Percentiles rank a stretch among this genome's conserved stretches.
These are phyloP conservation scores for Botia almorhae DNA, from an alignment of 2,797 vertebrate genomes.

Conservation along the genomic window DNA sequence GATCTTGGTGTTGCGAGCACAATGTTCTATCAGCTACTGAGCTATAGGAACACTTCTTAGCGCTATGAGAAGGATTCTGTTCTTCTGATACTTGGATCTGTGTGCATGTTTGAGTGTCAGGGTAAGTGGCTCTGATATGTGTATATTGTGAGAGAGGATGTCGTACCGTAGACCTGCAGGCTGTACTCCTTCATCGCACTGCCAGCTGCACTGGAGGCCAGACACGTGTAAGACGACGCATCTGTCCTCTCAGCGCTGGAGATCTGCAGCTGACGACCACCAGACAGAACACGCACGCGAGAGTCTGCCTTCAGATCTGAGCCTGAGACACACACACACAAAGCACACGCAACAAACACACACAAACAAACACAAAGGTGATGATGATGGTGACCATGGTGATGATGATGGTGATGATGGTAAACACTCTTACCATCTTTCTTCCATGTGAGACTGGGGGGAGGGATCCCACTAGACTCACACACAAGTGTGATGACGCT, in stretches of 20 bases:
- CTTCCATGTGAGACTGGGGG: constrained; percentile 89
- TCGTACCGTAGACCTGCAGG: constrained; percentile 89
- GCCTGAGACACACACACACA: constrained; percentile 71
- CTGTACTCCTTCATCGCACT: constrained; percentile 84
- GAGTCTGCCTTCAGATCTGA: constrained; percentile 76
- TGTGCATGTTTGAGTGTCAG: not conserved
- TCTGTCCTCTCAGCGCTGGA: constrained; percentile 82
- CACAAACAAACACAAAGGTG: not conserved
- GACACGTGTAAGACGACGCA: constrained; percentile 85
- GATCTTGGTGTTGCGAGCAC: not conserved
- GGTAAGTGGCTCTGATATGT: not conserved
- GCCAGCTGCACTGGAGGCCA: constrained; percentile 87
- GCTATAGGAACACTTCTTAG: not conserved
- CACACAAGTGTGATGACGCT: constrained; percentile 86
- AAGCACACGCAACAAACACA: not conserved
- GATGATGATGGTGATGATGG: not conserved
- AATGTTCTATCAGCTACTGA: not conserved
- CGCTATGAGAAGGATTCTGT: not conserved
- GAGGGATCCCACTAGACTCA: constrained; percentile 94
- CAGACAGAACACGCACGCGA: constrained; percentile 84
- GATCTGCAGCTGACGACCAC: constrained; percentile 92
- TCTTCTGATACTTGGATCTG: too few relatives aligned
- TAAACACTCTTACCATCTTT: constrained; percentile 82
- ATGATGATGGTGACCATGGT: not conserved
- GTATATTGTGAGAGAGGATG: not conserved